Evolutionary conservation across 2,888 invertebrate species (phyloP), one percentile per base, ranked within the genome.

Genomic region (Nowickia ferox): DNA sequence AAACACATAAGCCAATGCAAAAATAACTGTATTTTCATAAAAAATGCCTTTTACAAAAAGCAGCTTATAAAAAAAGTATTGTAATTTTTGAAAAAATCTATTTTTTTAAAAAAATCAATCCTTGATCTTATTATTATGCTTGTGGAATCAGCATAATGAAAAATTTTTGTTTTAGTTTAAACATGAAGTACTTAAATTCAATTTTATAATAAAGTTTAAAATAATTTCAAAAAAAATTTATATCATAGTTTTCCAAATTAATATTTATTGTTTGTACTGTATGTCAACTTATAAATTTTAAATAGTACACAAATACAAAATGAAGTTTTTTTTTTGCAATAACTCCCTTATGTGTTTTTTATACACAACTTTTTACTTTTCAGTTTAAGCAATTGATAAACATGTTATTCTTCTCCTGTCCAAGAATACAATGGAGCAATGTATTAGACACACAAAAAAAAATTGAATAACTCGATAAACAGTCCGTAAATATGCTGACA

Each of bases 401-500:
- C 22, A 19, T 30, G 30, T 30, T 30, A 6, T 53, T 53, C 30
- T 44, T 53, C 38, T 53, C 42, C 51, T 51, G n/a, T 13, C 15
- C 63, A 40, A n/a, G 13, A 66, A 42, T 10, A 77, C 30, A 66
- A 57, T 40, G 40, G 9, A 57, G 2, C 40, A 59, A 19, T 63
- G 9, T 2, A 46, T 11, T 9, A 53, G 17, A 9, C 15, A 5
- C 15, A 5, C 15, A 44, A 46, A 46, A 22, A 5, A 44, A 63
- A 65, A 13, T 8, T 19, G 9, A 65, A 44, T 2, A 57, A 15
- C 30, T 17, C 44, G 17, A 55, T 44, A 72, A 40, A 65, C 10
- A 22, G 53, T 46, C n/a, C 71, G 48, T 13, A 83, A 72, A 83
- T 66, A 77, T 71, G 75, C 82, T 78, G 75, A 85, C 78, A 86